Conservation (phyloP, 2,888 invertebrate genomes). For the Heliconius hortense region DNA sequence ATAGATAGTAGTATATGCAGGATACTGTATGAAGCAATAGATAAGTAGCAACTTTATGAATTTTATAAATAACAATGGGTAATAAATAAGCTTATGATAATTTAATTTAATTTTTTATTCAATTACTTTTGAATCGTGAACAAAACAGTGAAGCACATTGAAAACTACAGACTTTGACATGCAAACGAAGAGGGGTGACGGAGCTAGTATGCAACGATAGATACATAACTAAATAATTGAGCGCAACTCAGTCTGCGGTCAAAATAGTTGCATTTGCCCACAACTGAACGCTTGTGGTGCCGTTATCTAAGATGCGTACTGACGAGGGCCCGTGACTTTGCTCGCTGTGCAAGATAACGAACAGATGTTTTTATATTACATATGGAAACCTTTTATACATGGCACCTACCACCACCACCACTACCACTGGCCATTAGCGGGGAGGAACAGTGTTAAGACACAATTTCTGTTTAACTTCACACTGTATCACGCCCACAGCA, state of each 20-base stretch:
- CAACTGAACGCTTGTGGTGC: constrained; percentile 24
- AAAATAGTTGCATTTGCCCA: constrained; percentile 31
- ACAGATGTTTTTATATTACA: not conserved
- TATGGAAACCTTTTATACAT: not conserved
- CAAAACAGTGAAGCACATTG: not conserved
- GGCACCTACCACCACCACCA: too few species aligned
- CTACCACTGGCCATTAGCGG: too few species aligned
- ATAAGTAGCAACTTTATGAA: too few species aligned
- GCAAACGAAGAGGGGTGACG: not conserved
- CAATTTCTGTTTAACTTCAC: too few species aligned
- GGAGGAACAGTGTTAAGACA: too few species aligned
- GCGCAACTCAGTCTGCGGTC: constrained; percentile 35
- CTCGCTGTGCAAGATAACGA: not conserved
- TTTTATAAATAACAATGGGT: too few species aligned
- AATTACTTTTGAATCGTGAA: not conserved
- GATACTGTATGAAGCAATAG: too few species aligned
- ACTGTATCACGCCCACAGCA: too few species aligned
- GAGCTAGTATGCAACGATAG: constrained; percentile 21
- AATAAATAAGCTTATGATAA: not conserved
- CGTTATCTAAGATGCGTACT: constrained; percentile 28
- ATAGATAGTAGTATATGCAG: too few species aligned
- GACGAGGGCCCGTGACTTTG: constrained; percentile 13
- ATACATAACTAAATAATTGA: constrained; percentile 34
- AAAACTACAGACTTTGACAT: not conserved
- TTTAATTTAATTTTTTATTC: not conserved